A percentile compares a stretch with the other conserved stretches of the same genome.
These are phyloP conservation scores for Notechis scutatus DNA, from an alignment of 2,113 vertebrate genomes.

Conservation along the genomic window DNA sequence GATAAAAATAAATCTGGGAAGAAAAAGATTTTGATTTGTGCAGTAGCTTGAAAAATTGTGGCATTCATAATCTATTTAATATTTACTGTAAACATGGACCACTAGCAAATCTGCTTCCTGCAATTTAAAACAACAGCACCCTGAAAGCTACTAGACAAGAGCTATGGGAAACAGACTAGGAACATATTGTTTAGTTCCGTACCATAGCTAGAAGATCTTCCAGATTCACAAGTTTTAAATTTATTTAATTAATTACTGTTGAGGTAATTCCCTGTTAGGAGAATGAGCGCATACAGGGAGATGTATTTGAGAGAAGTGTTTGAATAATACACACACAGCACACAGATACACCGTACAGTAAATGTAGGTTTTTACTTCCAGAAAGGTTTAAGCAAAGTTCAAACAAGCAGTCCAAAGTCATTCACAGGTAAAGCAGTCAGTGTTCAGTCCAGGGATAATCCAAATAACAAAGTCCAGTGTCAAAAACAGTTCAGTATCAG, in stretches of 20 bases:
- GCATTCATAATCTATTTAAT: constrained; percentile 25
- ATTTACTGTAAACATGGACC: constrained; percentile 1
- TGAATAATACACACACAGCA: too few relatives aligned
- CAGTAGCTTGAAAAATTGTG: not conserved
- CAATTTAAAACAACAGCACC: constrained; percentile 20
- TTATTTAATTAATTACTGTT: constrained; percentile 23
- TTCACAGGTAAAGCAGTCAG: too few relatives aligned
- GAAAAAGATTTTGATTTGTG: constrained; percentile 31
- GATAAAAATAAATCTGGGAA: constrained; percentile 16
- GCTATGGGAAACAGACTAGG: constrained; percentile 17
- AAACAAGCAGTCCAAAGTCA: too few relatives aligned
- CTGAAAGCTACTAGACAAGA: not conserved
- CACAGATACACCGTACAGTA: too few relatives aligned
- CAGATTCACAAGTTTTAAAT: constrained; percentile 4
- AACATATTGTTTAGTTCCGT: not conserved
- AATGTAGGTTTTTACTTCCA: too few relatives aligned
- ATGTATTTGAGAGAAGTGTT: too few relatives aligned
- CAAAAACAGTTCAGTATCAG: too few relatives aligned
- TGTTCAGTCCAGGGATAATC: too few relatives aligned
- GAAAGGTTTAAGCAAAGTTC: too few relatives aligned
- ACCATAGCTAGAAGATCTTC: constrained; percentile 32
- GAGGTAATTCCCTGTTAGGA: too few relatives aligned
- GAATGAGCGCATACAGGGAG: too few relatives aligned
- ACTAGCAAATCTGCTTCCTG: constrained; percentile 32
- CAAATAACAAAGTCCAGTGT: too few relatives aligned